These are phyloP conservation scores for Rosalia funebris DNA, from an alignment of 2,888 invertebrate species.

Conservation along the genomic window DNA sequence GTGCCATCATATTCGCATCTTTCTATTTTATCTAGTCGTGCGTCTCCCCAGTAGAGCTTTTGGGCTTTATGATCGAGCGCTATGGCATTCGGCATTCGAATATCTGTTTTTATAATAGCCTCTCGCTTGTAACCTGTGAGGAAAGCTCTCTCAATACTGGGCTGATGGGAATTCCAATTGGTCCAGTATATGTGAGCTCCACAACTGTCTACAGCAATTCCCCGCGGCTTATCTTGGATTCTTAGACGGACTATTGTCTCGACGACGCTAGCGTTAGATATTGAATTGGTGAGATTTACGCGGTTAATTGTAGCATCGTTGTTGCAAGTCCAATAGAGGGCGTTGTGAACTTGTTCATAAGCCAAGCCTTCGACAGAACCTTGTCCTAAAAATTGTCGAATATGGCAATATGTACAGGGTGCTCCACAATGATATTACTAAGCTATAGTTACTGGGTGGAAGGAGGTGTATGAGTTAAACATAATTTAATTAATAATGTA, in stretches of 20 bases:
- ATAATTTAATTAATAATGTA: too few species aligned
- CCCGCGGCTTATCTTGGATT: conserved; percentile 81
- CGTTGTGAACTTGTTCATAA: conserved; percentile 74
- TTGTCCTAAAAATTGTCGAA: conserved; percentile 70
- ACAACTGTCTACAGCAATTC: conserved; percentile 87
- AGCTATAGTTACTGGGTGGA: too few species aligned
- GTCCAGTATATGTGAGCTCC: conserved; percentile 84
- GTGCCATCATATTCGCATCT: conserved; percentile 82
- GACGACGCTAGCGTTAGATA: conserved; percentile 62
- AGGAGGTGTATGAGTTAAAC: too few species aligned
- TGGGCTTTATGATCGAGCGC: conserved; percentile 80
- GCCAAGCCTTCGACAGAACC: conserved; percentile 90
- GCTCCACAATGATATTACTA: too few species aligned
- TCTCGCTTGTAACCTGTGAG: conserved; percentile 68
- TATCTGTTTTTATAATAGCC: conserved; percentile 79
- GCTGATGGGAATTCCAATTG: conserved; percentile 86
- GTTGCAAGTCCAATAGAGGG: conserved; percentile 88
- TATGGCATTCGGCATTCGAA: conserved; percentile 87
- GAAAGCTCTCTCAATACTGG: conserved; percentile 82
- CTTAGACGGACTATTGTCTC: conserved; percentile 73
- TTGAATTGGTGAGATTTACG: conserved; percentile 65
- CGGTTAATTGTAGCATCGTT: conserved; percentile 79
- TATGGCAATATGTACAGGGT: conserved; percentile 1
- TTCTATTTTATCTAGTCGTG: conserved; percentile 85
- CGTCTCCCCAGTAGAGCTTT: conserved; percentile 87